Conservation (phyloP, 1,140 invertebrate species). For the Pinna nobilis region DNA sequence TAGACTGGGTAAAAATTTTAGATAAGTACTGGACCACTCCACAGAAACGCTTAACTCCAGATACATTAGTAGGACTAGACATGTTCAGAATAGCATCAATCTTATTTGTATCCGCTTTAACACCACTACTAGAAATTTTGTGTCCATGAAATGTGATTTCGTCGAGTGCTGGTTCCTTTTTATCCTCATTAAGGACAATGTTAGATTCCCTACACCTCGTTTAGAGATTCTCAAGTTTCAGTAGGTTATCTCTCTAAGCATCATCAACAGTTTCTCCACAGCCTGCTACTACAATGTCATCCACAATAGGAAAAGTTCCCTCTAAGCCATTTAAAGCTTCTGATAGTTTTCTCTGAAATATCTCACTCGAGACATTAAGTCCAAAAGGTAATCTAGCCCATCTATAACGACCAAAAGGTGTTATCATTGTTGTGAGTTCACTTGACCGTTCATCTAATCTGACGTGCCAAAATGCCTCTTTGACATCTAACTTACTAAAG, state of each 20-base stretch:
- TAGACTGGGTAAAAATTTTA: neutral
- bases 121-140: slow-evolving; percentile 40
- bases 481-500: slow-evolving; percentile 51
- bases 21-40: slow-evolving; percentile 19
- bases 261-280: slow-evolving; percentile 19
- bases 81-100: slow-evolving; percentile 58
- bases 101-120: slow-evolving; percentile 58
- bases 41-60: slow-evolving; percentile 31
- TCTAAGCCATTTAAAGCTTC: slow-evolving; percentile 41
- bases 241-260: slow-evolving; percentile 12
- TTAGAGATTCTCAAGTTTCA: slow-evolving; percentile 9
- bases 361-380: slow-evolving; percentile 49
- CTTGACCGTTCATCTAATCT: slow-evolving; percentile 52
- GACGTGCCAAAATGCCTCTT: slow-evolving; percentile 60
- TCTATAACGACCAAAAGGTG: slow-evolving; percentile 50
- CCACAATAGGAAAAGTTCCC: slow-evolving; percentile 38
- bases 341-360: slow-evolving; percentile 46
- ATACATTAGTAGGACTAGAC: slow-evolving; percentile 54
- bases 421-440: slow-evolving; percentile 60
- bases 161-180: slow-evolving; percentile 27
- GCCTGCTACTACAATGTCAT: slow-evolving; percentile 43
- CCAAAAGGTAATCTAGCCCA: slow-evolving; percentile 56
- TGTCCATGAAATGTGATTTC: slow-evolving; percentile 65
- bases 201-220: slow-evolving; percentile 30
- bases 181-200: slow-evolving; percentile 50